phyloP scores from a whole-genome alignment of 2,888 invertebrate species.

The Leptogaster cylindrica region DNA sequence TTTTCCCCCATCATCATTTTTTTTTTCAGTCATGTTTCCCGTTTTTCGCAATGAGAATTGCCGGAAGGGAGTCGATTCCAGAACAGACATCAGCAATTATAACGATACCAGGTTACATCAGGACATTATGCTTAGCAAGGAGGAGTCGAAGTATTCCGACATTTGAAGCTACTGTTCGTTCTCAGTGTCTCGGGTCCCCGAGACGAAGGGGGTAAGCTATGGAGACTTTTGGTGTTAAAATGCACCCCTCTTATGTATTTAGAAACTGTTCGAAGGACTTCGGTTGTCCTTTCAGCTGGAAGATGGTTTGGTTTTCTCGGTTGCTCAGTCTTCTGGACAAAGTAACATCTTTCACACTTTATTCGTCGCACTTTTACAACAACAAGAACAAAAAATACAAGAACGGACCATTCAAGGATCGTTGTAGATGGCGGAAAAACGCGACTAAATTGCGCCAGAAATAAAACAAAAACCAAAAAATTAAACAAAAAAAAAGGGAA shows the following conservation, averaged over 20 bases:
- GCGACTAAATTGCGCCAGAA: background rate
- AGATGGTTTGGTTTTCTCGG: too few species aligned
- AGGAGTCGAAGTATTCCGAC: too few species aligned
- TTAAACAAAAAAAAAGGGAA: too few species aligned
- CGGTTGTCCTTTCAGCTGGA: too few species aligned
- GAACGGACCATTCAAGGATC: background rate
- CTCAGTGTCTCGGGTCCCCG: background rate
- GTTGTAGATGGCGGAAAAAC: too few species aligned
- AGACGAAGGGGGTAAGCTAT: background rate
- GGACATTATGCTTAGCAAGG: too few species aligned
- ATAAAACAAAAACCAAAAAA: background rate
- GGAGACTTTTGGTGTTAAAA: conserved; percentile 9
- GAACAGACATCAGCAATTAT: conserved; percentile 37
- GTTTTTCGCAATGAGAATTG: conserved; percentile 12
- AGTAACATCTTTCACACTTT: background rate
- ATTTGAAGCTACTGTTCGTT: conserved; percentile 12
- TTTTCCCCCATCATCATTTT: too few species aligned
- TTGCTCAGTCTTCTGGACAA: background rate
- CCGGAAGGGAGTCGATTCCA: conserved; percentile 27
- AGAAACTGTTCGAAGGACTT: background rate
- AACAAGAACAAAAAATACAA: background rate
- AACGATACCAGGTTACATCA: conserved; percentile 14
- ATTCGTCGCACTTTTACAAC: background rate
- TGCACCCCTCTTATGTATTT: conserved; percentile 14
- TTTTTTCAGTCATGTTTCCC: too few species aligned